These are phyloP conservation scores for Cenopis cana DNA, from an alignment of 2,888 invertebrate genomes.

Conservation along the genomic window DNA sequence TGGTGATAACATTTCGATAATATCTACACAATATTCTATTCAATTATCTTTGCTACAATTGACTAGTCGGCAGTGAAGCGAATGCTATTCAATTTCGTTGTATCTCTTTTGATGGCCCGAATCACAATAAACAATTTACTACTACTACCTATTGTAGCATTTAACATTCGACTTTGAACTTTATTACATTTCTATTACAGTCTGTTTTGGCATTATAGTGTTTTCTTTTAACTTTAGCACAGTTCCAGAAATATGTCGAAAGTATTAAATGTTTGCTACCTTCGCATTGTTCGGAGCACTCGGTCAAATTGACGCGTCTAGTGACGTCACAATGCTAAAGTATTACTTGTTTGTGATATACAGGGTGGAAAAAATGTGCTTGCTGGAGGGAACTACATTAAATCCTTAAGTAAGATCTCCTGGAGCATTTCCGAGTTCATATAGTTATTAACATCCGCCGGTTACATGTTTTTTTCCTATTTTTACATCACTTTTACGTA, in stretches of 20 bases:
- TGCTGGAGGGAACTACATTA: too few species aligned
- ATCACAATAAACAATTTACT: constrained; percentile 5
- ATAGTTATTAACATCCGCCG: too few species aligned
- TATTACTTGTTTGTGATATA: not conserved
- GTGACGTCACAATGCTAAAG: not conserved
- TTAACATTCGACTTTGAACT: not conserved
- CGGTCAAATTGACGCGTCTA: constrained; percentile 30
- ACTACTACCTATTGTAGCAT: not conserved
- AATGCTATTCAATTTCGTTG: not conserved
- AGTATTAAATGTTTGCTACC: constrained; percentile 24
- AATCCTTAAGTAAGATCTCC: too few species aligned
- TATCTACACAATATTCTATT: not conserved
- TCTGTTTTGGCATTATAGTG: not conserved
- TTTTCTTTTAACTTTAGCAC: not conserved
- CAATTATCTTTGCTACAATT: not conserved
- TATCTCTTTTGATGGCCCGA: not conserved
- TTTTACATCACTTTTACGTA: too few species aligned
- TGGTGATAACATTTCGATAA: too few species aligned
- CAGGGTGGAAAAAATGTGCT: too few species aligned
- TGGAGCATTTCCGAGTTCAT: too few species aligned
- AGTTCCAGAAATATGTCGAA: constrained; percentile 7
- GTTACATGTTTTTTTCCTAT: too few species aligned
- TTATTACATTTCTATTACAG: not conserved
- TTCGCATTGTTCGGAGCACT: constrained; percentile 14
- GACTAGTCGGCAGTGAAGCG: not conserved